phyloP scores from a whole-genome alignment of 2,113 vertebrate species.

The Sialia sialis region DNA sequence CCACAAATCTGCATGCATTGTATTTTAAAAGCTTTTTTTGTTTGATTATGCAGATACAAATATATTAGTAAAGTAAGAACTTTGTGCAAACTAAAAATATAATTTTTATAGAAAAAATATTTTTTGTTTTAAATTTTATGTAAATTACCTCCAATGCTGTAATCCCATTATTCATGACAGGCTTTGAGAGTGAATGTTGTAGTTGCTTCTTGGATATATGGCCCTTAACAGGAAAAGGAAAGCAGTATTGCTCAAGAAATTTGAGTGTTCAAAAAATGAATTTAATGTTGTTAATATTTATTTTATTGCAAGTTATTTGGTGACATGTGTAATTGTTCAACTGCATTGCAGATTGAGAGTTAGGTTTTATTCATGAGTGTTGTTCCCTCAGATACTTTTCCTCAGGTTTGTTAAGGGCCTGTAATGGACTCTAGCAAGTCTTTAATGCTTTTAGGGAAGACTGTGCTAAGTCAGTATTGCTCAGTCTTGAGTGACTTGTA shows the following conservation, averaged over 20 bases:
- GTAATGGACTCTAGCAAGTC: background rate
- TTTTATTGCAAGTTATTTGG: background rate
- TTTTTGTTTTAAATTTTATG: background rate
- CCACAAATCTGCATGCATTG: slow-evolving; percentile 38
- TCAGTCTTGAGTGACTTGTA: background rate
- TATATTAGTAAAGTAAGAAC: slow-evolving; percentile 46
- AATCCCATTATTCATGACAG: background rate
- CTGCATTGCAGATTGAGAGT: background rate
- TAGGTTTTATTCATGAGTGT: slow-evolving; percentile 46
- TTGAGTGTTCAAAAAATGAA: slow-evolving; percentile 25
- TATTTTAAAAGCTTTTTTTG: slow-evolving; percentile 11
- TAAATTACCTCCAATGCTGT: background rate
- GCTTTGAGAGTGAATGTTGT: background rate
- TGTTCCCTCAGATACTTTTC: slow-evolving; percentile 36
- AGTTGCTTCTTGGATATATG: background rate
- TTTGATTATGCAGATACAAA: slow-evolving; percentile 52
- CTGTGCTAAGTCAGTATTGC: background rate
- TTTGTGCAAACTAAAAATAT: slow-evolving; percentile 41
- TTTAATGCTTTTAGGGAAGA: background rate
- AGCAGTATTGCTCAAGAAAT: background rate
- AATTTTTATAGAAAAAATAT: background rate
- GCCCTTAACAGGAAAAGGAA: background rate
- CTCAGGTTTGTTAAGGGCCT: slow-evolving; percentile 21
- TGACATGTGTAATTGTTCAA: background rate
- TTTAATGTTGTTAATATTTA: background rate